Conservation (phyloP, 2,797 vertebrate species). For the Distichodus sexfasciatus region DNA sequence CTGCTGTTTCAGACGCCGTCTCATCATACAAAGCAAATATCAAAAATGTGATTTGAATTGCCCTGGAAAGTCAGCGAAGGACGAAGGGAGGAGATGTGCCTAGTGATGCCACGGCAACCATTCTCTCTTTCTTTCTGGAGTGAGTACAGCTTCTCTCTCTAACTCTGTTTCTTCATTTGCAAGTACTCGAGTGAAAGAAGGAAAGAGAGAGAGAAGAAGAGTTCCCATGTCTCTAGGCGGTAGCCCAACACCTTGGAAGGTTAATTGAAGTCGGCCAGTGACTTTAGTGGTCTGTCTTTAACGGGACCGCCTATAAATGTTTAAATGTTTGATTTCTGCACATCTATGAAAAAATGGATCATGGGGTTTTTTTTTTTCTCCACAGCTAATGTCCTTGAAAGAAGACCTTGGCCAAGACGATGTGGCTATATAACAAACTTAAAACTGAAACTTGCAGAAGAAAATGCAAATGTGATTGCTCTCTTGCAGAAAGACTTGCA, state of each 20-base stretch:
- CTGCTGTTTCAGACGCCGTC: constrained; percentile 70
- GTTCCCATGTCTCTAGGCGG: constrained; percentile 40
- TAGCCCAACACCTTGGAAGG: constrained; percentile 62
- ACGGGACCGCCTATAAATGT: constrained; percentile 70
- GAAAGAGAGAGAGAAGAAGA: constrained; percentile 58
- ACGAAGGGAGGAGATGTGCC: constrained; percentile 64
- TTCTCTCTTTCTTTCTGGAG: constrained; percentile 60
- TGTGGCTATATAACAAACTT: too few relatives aligned
- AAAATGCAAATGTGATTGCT: too few relatives aligned
- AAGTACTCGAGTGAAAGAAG: constrained; percentile 52
- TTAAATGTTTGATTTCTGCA: constrained; percentile 65
- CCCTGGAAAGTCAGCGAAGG: constrained; percentile 75
- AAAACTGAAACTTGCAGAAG: too few relatives aligned
- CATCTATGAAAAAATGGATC: constrained; percentile 66
- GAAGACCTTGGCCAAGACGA: constrained; percentile 51
- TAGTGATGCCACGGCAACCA: constrained; percentile 45
- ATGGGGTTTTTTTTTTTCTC: constrained; percentile 49
- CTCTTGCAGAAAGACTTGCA: too few relatives aligned
- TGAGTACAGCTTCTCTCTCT: constrained; percentile 59
- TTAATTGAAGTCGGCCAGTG: constrained; percentile 75
- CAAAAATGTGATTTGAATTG: constrained; percentile 84
- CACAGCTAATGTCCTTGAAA: constrained; percentile 59
- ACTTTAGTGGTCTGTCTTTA: constrained; percentile 69
- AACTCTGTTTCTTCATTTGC: constrained; percentile 49
- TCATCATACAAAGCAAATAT: constrained; percentile 84